Conservation (phyloP, 2,113 vertebrate species). For the Hydrochoerus hydrochaeris region DNA sequence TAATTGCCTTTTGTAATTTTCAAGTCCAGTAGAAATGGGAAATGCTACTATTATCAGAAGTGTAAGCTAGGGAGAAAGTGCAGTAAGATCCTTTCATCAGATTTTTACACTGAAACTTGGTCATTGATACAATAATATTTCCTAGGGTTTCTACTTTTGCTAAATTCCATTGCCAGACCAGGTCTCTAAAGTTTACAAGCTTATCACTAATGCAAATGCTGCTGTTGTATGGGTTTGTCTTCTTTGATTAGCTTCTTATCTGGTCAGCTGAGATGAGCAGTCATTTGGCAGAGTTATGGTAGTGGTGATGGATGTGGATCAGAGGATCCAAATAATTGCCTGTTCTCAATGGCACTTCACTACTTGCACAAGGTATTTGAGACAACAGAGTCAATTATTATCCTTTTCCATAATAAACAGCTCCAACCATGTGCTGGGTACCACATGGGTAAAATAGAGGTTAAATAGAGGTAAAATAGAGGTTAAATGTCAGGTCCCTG, state of each 20-base stretch:
- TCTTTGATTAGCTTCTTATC: not conserved
- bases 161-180: not conserved
- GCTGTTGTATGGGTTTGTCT: not conserved
- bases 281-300: not conserved
- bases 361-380: not conserved
- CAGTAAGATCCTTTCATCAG: slow-evolving; percentile 15
- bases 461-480: not conserved
- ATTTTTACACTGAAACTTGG: not conserved
- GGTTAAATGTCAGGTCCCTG: not conserved
- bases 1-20: not conserved
- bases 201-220: not conserved
- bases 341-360: not conserved
- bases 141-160: not conserved
- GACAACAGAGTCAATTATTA: not conserved
- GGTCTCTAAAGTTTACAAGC: slow-evolving; percentile 10
- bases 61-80: not conserved
- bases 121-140: not conserved
- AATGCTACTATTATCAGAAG: not conserved
- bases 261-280: not conserved
- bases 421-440: not conserved
- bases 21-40: not conserved
- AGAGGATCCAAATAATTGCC: slow-evolving; percentile 8
- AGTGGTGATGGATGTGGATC: not conserved
- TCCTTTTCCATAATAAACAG: not conserved
- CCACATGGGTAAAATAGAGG: not conserved